Conservation (phyloP, 2,113 vertebrate species). For the Corythoichthys intestinalis region DNA sequence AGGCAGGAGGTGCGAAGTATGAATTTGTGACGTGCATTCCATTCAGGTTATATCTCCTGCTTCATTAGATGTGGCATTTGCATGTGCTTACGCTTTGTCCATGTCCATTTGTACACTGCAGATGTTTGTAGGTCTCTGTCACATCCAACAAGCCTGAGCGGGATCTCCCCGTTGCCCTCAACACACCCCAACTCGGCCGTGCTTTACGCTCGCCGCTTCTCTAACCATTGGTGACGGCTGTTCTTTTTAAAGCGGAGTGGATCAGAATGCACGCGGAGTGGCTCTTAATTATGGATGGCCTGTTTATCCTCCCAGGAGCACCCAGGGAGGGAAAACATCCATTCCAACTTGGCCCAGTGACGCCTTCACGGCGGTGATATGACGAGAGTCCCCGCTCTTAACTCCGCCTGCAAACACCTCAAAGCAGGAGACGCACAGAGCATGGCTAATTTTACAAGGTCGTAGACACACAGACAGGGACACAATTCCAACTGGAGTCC, state of each 20-base stretch:
- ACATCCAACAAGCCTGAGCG: conserved; percentile 20
- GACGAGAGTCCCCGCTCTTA: conserved; percentile 36
- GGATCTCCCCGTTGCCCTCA: conserved; percentile 30
- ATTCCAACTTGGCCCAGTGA: conserved; percentile 43
- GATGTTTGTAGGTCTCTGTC: conserved; percentile 26
- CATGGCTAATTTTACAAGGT: neutral
- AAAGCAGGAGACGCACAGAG: conserved; percentile 11
- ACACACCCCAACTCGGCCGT: conserved; percentile 12
- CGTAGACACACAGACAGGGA: conserved; percentile 5
- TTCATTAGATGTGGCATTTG: neutral
- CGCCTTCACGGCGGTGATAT: conserved; percentile 36
- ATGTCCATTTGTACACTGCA: neutral
- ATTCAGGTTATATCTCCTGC: neutral
- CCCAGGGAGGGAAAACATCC: conserved; percentile 56
- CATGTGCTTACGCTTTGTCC: neutral
- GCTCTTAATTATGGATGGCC: conserved; percentile 66
- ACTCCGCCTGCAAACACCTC: conserved; percentile 28
- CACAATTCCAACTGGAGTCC: conserved; percentile 8
- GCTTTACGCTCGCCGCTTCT: conserved; percentile 4
- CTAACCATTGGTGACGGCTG: conserved; percentile 56
- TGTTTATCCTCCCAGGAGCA: conserved; percentile 67
- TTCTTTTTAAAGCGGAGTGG: conserved; percentile 60
- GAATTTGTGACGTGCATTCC: neutral
- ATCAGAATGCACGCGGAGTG: conserved; percentile 58
- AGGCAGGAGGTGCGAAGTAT: neutral